Percentiles rank a stretch among this genome's conserved stretches.
Evolutionary conservation across 2,888 invertebrate genomes (phyloP).

Genomic region (Drosophila pseudotakahashii): DNA sequence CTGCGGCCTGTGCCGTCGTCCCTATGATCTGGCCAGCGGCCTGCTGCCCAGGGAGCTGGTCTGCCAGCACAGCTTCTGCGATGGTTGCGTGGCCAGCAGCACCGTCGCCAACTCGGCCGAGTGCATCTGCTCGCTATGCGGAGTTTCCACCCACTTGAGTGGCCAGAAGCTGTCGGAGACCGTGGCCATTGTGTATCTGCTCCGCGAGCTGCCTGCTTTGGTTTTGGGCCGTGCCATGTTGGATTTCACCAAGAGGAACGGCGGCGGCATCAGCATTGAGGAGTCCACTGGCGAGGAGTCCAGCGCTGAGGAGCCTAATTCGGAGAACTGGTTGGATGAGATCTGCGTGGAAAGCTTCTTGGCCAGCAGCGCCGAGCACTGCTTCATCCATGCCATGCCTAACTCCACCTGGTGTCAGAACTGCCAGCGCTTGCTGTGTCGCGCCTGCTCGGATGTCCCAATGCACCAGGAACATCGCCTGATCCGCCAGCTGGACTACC

Average conservation of each 20-base stretch:
- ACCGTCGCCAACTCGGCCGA: background rate
- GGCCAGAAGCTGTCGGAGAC: slow-evolving; percentile 8
- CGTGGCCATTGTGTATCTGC: slow-evolving; percentile 14
- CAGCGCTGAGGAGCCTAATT: background rate
- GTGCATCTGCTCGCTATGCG: slow-evolving; percentile 14
- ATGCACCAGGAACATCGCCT: slow-evolving; percentile 87
- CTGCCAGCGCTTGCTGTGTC: slow-evolving; percentile 87
- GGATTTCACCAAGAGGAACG: background rate
- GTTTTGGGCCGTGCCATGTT: slow-evolving; percentile 19
- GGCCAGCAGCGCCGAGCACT: slow-evolving; percentile 85
- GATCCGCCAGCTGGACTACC: slow-evolving; percentile 18
- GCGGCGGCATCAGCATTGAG: background rate
- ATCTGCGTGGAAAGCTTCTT: slow-evolving; percentile 11
- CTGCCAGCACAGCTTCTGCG: slow-evolving; percentile 30
- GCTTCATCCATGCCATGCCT: slow-evolving; percentile 90
- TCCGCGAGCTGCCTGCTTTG: slow-evolving; percentile 20
- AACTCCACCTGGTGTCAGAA: slow-evolving; percentile 89
- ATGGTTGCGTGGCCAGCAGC: slow-evolving; percentile 11
- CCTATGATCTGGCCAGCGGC: background rate
- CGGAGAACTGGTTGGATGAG: slow-evolving; percentile 16
- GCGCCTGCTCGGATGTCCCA: slow-evolving; percentile 88
- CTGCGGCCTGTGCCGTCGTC: slow-evolving; percentile 21
- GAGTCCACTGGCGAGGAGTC: background rate
- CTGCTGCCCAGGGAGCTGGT: slow-evolving; percentile 23
- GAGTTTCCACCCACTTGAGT: background rate